These are phyloP conservation scores for Sylvilagus bachmani DNA, from an alignment of 2,113 vertebrate species.

Conservation along the genomic window DNA sequence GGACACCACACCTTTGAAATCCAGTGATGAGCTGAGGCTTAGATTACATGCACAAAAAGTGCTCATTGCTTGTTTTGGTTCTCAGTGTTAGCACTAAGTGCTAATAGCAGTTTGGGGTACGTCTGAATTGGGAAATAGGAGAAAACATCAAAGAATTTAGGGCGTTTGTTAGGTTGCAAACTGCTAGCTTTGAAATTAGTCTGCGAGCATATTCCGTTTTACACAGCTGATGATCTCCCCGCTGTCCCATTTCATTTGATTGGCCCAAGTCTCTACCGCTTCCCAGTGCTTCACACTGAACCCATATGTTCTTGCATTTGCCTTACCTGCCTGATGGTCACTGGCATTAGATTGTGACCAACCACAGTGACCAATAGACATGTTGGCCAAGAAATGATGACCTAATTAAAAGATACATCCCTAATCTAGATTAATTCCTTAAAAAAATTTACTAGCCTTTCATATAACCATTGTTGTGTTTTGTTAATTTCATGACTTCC, in stretches of 20 bases:
- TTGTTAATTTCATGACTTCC: slow-evolving; percentile 2
- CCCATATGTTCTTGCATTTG: neutral
- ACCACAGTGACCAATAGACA: neutral
- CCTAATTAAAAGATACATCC: neutral
- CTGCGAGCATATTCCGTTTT: neutral
- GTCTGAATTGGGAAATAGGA: neutral
- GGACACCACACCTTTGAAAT: neutral
- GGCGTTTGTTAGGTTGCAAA: neutral
- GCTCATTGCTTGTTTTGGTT: slow-evolving; percentile 28
- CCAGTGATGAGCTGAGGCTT: neutral
- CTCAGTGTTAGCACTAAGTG: neutral
- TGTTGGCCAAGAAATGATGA: neutral
- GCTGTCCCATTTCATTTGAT: neutral
- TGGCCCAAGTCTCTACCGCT: neutral
- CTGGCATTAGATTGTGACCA: neutral
- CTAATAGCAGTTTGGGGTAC: neutral
- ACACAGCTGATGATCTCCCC: neutral
- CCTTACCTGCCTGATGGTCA: neutral
- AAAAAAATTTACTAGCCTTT: slow-evolving; percentile 22
- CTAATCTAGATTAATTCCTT: neutral
- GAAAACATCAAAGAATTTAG: neutral
- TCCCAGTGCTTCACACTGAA: neutral
- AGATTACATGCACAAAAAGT: neutral
- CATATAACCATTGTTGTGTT: neutral
- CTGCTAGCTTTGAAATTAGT: neutral